Conservation (phyloP, 2,113 vertebrate genomes). For the Monopterus albus region DNA sequence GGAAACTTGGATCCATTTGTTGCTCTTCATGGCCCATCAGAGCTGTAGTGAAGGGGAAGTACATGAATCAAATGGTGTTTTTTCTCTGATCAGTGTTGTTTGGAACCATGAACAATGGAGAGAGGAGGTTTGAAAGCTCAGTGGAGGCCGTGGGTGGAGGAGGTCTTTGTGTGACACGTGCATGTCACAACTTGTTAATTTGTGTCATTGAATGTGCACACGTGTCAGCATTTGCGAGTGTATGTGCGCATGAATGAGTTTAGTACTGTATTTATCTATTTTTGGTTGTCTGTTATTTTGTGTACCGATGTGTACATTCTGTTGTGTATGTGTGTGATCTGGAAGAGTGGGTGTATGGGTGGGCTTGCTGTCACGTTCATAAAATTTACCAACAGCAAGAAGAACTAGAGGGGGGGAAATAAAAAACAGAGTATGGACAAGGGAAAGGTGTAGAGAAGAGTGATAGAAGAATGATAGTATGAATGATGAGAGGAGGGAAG, state of each 20-base stretch:
- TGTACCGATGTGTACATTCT: conserved; percentile 1
- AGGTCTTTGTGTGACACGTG: not conserved
- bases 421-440: conserved; percentile 43
- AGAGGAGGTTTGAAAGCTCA: conserved; percentile 15
- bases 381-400: conserved; percentile 45
- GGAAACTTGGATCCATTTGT: not conserved
- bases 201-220: conserved; percentile 10
- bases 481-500: not conserved
- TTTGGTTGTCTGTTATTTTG: not conserved
- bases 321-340: conserved; percentile 29
- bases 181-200: conserved; percentile 22
- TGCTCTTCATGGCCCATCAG: not conserved
- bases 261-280: too few relatives aligned
- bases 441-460: conserved; percentile 3
- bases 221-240: too few relatives aligned
- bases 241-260: conserved; percentile 4
- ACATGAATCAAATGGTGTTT: conserved; percentile 36
- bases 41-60: conserved; percentile 26
- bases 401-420: conserved; percentile 22
- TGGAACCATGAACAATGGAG: conserved; percentile 33
- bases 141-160: conserved; percentile 35
- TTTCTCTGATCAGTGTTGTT: conserved; percentile 45
- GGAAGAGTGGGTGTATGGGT: conserved; percentile 50
- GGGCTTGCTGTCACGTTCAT: conserved; percentile 61
- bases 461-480: not conserved